Percentiles rank a stretch among this genome's conserved stretches.
Evolutionary conservation across 2,113 vertebrate species (phyloP).

Genomic region (Marcusenius ussheri): DNA sequence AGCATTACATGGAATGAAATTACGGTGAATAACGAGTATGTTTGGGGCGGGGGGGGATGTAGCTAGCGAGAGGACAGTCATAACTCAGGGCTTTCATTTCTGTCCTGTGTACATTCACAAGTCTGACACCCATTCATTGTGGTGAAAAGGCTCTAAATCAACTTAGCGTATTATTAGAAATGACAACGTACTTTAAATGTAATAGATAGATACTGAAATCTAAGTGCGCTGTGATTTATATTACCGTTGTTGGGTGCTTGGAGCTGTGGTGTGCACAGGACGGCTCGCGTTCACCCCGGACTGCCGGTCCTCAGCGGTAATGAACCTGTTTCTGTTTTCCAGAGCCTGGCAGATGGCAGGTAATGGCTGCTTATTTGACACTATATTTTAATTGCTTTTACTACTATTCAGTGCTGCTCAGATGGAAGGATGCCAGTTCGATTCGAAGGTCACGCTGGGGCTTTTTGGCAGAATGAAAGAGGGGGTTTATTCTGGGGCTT

Average conservation of each 20-base stretch:
- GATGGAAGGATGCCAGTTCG: slow-evolving; percentile 34
- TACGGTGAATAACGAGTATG: neutral
- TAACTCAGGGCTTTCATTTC: neutral
- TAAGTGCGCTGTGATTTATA: neutral
- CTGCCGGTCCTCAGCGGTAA: slow-evolving; percentile 40
- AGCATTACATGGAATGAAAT: neutral
- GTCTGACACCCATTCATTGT: slow-evolving; percentile 6
- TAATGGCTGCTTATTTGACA: slow-evolving; percentile 46
- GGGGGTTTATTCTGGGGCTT: neutral
- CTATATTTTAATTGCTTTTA: slow-evolving; percentile 39
- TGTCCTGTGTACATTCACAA: neutral
- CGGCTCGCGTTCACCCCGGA: slow-evolving; percentile 36
- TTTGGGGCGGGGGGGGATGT: neutral
- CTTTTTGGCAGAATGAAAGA: neutral
- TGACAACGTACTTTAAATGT: slow-evolving; percentile 10
- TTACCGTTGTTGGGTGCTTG: neutral
- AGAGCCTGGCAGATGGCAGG: slow-evolving; percentile 39
- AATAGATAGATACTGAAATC: neutral
- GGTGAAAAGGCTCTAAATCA: slow-evolving; percentile 24
- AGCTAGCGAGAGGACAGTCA: neutral
- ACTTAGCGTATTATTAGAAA: slow-evolving; percentile 14
- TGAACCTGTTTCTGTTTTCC: slow-evolving; percentile 37
- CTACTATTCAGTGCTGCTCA: slow-evolving; percentile 22
- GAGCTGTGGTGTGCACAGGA: slow-evolving; percentile 28
- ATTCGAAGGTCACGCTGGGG: slow-evolving; percentile 37